Conservation (phyloP, 2,888 invertebrate species). For the Stenurella melanura region DNA sequence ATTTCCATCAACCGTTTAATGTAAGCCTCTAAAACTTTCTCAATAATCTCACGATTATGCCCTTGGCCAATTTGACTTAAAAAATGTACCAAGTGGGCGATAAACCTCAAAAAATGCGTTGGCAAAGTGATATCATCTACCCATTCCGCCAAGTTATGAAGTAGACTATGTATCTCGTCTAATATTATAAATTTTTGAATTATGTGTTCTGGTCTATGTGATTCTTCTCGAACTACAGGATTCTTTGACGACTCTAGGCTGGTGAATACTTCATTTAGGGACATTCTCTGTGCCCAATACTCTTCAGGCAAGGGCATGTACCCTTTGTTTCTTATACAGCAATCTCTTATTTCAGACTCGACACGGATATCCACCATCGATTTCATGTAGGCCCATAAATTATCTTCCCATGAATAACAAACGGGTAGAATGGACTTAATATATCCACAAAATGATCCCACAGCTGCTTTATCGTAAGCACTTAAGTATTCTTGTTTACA, state of each 20-base stretch:
- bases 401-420: slow-evolving; percentile 91
- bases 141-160: slow-evolving; percentile 83
- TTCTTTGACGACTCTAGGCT: slow-evolving; percentile 80
- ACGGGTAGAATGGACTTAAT: slow-evolving; percentile 84
- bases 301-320: slow-evolving; percentile 79
- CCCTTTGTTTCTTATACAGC: slow-evolving; percentile 73
- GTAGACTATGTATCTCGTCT: slow-evolving; percentile 84
- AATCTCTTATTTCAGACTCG: slow-evolving; percentile 84
- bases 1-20: slow-evolving; percentile 83
- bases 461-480: slow-evolving; percentile 75
- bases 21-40: slow-evolving; percentile 84
- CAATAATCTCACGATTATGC: slow-evolving; percentile 82
- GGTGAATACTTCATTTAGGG: slow-evolving; percentile 81
- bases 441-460: slow-evolving; percentile 89
- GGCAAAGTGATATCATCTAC: slow-evolving; percentile 73
- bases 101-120: slow-evolving; percentile 83
- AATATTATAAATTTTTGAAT: slow-evolving; percentile 91
- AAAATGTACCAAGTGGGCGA: slow-evolving; percentile 90
- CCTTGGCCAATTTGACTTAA: slow-evolving; percentile 86
- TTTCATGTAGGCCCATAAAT: slow-evolving; percentile 91
- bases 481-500: slow-evolving; percentile 58
- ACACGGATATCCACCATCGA: slow-evolving; percentile 89
- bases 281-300: slow-evolving; percentile 82
- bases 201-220: slow-evolving; percentile 81
- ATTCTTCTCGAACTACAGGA: slow-evolving; percentile 76